These are phyloP conservation scores for Atta cephalotes DNA, from an alignment of 1,140 invertebrate genomes.

Conservation along the genomic window DNA sequence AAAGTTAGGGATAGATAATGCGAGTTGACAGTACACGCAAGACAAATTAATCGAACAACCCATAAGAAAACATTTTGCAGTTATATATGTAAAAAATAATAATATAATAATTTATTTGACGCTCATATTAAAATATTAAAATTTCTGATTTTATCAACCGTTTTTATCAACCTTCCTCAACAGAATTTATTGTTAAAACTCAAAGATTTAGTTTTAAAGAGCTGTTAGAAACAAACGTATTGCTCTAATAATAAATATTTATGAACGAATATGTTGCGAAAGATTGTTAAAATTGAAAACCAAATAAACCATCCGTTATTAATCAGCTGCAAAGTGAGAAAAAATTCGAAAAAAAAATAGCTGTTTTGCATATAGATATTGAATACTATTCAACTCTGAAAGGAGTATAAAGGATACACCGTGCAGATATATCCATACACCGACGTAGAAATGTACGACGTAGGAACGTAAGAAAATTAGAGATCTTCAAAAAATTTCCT, in stretches of 20 bases:
- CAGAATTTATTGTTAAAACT: not conserved
- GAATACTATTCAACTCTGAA: conserved; percentile 39
- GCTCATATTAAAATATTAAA: conserved; percentile 7
- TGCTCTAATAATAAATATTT: not conserved
- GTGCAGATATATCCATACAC: conserved; percentile 29
- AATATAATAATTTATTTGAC: conserved; percentile 14
- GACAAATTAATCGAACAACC: not conserved
- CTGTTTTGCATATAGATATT: not conserved
- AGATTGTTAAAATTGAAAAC: conserved; percentile 23
- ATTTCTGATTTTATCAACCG: not conserved
- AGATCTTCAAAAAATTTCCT: conserved; percentile 55
- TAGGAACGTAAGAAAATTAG: conserved; percentile 46
- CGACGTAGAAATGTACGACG: conserved; percentile 31
- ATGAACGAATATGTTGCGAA: not conserved
- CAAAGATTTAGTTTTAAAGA: conserved; percentile 1
- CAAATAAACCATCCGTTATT: not conserved
- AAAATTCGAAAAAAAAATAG: conserved; percentile 18
- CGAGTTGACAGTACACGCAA: conserved; percentile 35
- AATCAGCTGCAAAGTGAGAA: conserved; percentile 1
- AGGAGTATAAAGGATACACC: conserved; percentile 49
- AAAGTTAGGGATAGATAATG: conserved; percentile 4
- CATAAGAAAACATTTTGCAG: conserved; percentile 13
- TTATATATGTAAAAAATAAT: conserved; percentile 29
- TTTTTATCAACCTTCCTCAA: conserved; percentile 31
- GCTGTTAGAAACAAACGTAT: not conserved